These are phyloP conservation scores for Paramormyrops kingsleyae DNA, from an alignment of 2,113 vertebrate genomes.

Conservation along the genomic window DNA sequence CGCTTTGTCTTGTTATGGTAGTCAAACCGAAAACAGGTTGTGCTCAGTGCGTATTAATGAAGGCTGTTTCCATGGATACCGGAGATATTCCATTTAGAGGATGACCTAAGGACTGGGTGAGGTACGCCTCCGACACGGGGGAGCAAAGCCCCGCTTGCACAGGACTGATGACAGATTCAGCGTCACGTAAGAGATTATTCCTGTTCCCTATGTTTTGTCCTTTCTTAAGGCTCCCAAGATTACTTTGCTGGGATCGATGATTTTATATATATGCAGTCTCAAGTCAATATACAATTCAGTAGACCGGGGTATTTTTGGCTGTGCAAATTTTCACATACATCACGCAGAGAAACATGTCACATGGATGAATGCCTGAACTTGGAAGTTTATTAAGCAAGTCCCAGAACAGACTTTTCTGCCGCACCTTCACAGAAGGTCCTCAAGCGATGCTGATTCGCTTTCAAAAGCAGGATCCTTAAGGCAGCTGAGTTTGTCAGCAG, in stretches of 20 bases:
- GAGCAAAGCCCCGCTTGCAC: background rate
- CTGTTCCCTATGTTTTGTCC: background rate
- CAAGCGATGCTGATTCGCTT: background rate
- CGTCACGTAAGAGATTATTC: background rate
- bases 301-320: background rate
- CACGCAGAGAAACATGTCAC: background rate
- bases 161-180: background rate
- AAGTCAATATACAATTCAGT: background rate
- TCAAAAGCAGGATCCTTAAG: background rate
- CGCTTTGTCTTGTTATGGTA: constrained; percentile 22
- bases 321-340: background rate
- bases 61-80: constrained; percentile 42
- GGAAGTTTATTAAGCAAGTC: background rate
- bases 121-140: too few species aligned
- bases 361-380: background rate
- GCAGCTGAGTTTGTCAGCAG: background rate
- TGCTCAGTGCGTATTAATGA: constrained; percentile 30
- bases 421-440: background rate
- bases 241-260: background rate
- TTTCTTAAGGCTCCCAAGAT: background rate
- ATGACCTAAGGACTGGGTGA: background rate
- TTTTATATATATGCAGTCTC: background rate
- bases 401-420: background rate
- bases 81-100: constrained; percentile 25
- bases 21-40: constrained; percentile 29